These are phyloP conservation scores for Charaxes varanes DNA, from an alignment of 1,140 invertebrate genomes.

Conservation along the genomic window DNA sequence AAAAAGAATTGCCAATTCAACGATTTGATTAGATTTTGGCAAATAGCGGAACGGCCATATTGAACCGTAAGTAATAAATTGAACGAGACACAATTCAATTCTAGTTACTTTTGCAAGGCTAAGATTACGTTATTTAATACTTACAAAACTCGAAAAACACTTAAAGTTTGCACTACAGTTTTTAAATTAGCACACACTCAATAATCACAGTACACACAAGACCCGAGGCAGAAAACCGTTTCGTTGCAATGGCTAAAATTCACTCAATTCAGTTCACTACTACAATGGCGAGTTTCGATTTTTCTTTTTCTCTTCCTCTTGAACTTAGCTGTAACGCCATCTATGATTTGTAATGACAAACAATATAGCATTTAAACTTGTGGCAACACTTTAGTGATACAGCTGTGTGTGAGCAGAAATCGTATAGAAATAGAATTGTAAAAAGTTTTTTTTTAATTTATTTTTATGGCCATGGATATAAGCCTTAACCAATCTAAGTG, in stretches of 20 bases:
- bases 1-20: not conserved
- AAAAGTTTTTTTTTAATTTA: too few relatives aligned
- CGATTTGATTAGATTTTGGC: conserved; percentile 31
- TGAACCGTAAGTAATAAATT: conserved; percentile 47
- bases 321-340: conserved; percentile 35
- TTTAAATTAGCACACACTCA: conserved; percentile 55
- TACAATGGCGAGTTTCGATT: conserved; percentile 54
- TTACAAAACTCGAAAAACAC: conserved; percentile 61
- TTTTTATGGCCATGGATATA: too few relatives aligned
- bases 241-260: conserved; percentile 59
- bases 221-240: conserved; percentile 68
- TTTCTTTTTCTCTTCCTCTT: conserved; percentile 44
- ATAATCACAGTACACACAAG: conserved; percentile 63
- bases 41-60: conserved; percentile 66
- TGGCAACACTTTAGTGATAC: conserved; percentile 19
- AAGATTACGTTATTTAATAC: conserved; percentile 28
- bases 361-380: not conserved
- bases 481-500: too few relatives aligned
- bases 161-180: conserved; percentile 48
- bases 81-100: conserved; percentile 24
- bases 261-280: conserved; percentile 38
- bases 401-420: not conserved
- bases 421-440: too few relatives aligned
- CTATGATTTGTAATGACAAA: conserved; percentile 21
- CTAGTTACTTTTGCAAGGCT: conserved; percentile 5